Percentiles rank a stretch among this genome's conserved stretches.
Evolutionary conservation across 2,888 invertebrate species (phyloP).

Genomic region (Lasius platythorax): DNA sequence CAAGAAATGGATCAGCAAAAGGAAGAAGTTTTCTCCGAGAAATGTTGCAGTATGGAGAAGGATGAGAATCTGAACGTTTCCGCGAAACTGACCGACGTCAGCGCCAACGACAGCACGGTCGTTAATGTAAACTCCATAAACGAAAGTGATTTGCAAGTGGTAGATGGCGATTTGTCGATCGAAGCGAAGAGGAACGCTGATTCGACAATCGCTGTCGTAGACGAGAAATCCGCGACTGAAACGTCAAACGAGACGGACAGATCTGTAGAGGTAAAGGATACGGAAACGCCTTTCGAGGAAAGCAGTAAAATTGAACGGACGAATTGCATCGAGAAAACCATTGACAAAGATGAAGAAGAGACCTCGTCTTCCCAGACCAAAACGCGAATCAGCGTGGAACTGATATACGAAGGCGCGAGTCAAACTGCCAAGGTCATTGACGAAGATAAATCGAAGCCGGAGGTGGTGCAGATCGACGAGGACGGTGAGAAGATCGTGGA

Average conservation of each 20-base stretch:
- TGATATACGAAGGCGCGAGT: conserved; percentile 76
- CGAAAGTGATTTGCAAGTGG: conserved; percentile 1
- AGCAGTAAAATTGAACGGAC: conserved; percentile 27
- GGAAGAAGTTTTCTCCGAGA: conserved; percentile 38
- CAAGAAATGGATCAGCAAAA: conserved; percentile 31
- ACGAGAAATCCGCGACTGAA: conserved; percentile 47
- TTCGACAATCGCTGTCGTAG: background rate
- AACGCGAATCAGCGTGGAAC: conserved; percentile 80
- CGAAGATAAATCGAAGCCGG: conserved; percentile 67
- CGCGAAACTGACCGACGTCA: conserved; percentile 18
- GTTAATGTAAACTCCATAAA: background rate
- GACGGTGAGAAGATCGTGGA: conserved; percentile 80
- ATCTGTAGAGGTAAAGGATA: background rate
- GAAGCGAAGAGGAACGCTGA: conserved; percentile 25
- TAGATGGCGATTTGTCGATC: background rate
- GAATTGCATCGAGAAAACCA: conserved; percentile 15
- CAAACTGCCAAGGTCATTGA: conserved; percentile 55
- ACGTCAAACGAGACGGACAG: background rate
- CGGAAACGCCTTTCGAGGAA: background rate
- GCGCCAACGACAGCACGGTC: conserved; percentile 15
- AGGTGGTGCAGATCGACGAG: conserved; percentile 81
- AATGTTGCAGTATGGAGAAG: conserved; percentile 58
- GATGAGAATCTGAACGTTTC: conserved; percentile 59
- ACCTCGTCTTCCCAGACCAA: conserved; percentile 25
- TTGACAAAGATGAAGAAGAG: conserved; percentile 8